A percentile compares a stretch with the other conserved stretches of the same genome.
These are phyloP conservation scores for Phalacrocorax pelagicus DNA, from an alignment of 2,113 vertebrate species.

Conservation along the genomic window DNA sequence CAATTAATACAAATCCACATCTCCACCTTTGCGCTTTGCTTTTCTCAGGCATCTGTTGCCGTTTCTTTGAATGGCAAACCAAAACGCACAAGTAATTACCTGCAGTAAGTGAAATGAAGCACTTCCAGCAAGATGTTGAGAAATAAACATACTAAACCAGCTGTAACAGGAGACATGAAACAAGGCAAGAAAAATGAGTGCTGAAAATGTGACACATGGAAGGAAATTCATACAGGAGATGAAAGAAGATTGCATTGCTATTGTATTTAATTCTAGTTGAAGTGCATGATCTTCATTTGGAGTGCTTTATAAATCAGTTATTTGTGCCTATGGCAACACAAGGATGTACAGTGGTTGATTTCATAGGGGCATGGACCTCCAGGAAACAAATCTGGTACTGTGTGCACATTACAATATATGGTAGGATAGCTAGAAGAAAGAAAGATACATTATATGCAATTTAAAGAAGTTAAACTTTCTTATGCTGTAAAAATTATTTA, in stretches of 20 bases:
- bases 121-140: slow-evolving; percentile 24
- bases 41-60: background rate
- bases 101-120: slow-evolving; percentile 44
- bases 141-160: slow-evolving; percentile 49
- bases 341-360: background rate
- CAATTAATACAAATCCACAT: background rate
- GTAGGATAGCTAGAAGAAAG: background rate
- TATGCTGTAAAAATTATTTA: background rate
- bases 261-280: slow-evolving; percentile 29
- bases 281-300: slow-evolving; percentile 25
- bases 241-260: slow-evolving; percentile 33
- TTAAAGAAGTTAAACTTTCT: background rate
- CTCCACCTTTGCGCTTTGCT: background rate
- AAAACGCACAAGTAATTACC: slow-evolving; percentile 45
- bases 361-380: background rate
- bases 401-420: background rate
- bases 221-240: slow-evolving; percentile 25
- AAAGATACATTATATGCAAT: background rate
- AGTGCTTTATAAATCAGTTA: slow-evolving; percentile 35
- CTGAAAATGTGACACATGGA: slow-evolving; percentile 39
- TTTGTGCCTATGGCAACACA: slow-evolving; percentile 12
- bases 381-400: background rate
- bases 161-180: slow-evolving; percentile 45
- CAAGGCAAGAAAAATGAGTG: slow-evolving; percentile 54
- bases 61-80: background rate